Conservation (phyloP, 2,113 vertebrate genomes). For the Anser brachyrhynchus region DNA sequence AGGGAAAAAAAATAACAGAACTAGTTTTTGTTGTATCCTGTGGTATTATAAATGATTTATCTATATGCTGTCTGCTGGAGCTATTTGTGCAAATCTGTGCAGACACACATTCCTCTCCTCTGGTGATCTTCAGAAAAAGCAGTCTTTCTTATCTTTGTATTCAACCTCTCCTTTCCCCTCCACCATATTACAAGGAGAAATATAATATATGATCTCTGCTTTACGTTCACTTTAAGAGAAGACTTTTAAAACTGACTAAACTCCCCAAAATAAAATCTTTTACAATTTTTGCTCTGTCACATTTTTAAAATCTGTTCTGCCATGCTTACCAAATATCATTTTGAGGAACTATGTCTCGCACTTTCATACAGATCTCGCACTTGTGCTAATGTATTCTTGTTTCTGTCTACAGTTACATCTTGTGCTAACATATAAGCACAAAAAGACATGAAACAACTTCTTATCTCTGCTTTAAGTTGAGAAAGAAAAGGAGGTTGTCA, state of each 20-base stretch:
- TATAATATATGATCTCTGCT: not conserved
- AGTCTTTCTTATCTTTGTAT: not conserved
- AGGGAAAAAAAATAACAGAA: not conserved
- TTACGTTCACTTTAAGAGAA: not conserved
- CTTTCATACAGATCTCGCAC: not conserved
- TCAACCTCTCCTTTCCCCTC: not conserved
- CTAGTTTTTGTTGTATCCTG: conserved; percentile 2
- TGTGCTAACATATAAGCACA: not conserved
- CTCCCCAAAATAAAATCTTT: not conserved
- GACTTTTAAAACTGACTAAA: not conserved
- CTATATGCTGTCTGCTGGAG: not conserved
- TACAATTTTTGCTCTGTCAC: not conserved
- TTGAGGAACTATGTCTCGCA: not conserved
- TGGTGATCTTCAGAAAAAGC: not conserved
- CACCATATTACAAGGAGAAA: accelerated
- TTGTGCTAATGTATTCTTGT: not conserved
- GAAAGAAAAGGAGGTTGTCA: not conserved
- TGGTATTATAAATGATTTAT: conserved; percentile 15
- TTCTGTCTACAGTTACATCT: not conserved
- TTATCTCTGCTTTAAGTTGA: not conserved
- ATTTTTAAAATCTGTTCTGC: not conserved
- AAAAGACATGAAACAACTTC: not conserved
- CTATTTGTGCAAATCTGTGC: not conserved
- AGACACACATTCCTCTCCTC: not conserved
- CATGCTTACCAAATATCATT: not conserved